These are phyloP conservation scores for Lasioglossum morio DNA, from an alignment of 2,888 invertebrate species.

Conservation along the genomic window DNA sequence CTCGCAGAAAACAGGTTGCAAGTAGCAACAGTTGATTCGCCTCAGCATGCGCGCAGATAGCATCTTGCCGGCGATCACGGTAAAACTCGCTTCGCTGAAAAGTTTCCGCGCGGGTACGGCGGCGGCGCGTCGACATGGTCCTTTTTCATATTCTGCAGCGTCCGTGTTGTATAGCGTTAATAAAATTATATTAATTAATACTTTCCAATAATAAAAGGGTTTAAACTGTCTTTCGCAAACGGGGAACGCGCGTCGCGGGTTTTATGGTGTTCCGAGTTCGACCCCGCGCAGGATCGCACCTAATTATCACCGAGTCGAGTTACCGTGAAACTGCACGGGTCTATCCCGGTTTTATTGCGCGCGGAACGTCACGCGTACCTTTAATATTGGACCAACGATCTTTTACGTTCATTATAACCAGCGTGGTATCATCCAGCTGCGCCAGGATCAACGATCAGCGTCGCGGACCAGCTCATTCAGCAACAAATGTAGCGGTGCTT, in stretches of 20 bases:
- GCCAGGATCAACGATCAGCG: constrained; percentile 57
- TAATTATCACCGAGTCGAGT: constrained; percentile 42
- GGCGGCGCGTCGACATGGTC: background rate
- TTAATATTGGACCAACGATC: constrained; percentile 62
- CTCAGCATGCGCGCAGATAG: background rate
- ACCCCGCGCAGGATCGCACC: constrained; percentile 18
- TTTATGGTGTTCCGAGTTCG: background rate
- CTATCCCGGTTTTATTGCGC: constrained; percentile 1
- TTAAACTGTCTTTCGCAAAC: background rate
- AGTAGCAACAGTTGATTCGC: background rate
- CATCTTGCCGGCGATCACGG: background rate
- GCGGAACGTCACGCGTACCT: constrained; percentile 20
- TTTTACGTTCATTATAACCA: constrained; percentile 57
- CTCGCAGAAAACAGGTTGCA: background rate
- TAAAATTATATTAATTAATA: constrained; percentile 12
- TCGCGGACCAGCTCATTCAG: constrained; percentile 62
- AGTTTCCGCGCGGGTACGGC: background rate
- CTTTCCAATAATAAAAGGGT: constrained; percentile 11
- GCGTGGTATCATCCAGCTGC: constrained; percentile 50
- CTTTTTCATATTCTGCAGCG: background rate
- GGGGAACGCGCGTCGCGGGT: background rate
- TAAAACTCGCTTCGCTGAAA: background rate
- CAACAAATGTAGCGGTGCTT: constrained; percentile 68
- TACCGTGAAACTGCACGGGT: constrained; percentile 16
- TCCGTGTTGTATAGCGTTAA: background rate